A percentile compares a stretch with the other conserved stretches of the same genome.
Evolutionary conservation across 2,113 vertebrate genomes (phyloP).

Genomic region (Nyctibius bracteatus): DNA sequence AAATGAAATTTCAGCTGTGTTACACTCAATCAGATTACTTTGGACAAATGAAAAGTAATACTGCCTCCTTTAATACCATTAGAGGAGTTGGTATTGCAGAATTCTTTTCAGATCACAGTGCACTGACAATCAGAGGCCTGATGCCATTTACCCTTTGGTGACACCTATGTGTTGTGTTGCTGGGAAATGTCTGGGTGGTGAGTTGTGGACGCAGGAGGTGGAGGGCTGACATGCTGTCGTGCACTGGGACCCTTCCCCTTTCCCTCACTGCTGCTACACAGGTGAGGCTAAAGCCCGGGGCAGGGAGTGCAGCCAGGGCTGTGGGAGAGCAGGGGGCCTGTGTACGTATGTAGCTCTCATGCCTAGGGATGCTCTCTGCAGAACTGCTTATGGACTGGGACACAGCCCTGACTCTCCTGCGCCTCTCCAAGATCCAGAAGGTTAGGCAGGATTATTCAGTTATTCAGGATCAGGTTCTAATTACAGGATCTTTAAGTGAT

Average conservation of each 20-base stretch:
- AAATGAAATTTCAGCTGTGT: slow-evolving; percentile 62
- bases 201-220: neutral
- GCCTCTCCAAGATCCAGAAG: neutral
- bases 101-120: neutral
- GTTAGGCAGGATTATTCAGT: neutral
- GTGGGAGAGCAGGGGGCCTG: neutral
- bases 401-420: neutral
- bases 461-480: neutral
- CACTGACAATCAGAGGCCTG: neutral
- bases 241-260: neutral
- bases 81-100: slow-evolving; percentile 5
- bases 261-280: neutral
- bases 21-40: slow-evolving; percentile 60
- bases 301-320: neutral
- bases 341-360: fast-evolving
- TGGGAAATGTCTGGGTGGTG: neutral
- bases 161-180: neutral
- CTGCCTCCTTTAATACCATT: slow-evolving; percentile 53
- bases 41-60: slow-evolving; percentile 62
- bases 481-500: neutral
- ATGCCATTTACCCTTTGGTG: neutral
- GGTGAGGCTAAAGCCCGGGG: neutral
- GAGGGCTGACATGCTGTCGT: fast-evolving
- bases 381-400: neutral
- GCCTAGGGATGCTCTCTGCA: neutral